phyloP scores from a whole-genome alignment of 2,113 vertebrate genomes.

The Myotis davidii region DNA sequence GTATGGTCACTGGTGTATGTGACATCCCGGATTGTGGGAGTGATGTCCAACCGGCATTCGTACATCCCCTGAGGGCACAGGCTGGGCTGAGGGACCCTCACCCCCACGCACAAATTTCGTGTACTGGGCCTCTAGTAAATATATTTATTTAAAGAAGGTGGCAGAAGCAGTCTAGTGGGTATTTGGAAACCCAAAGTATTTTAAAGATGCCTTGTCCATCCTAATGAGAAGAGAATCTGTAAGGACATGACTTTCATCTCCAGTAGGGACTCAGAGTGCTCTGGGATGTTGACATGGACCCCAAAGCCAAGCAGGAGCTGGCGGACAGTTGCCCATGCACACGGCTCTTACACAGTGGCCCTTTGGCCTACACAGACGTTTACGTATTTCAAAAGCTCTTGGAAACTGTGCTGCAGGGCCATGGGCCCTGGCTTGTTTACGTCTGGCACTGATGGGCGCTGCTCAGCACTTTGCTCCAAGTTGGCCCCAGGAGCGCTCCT shows the following conservation, averaged over 20 bases:
- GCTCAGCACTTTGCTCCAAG: not conserved
- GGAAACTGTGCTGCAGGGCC: not conserved
- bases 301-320: not conserved
- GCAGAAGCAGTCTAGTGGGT: not conserved
- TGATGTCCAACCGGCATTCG: too few species aligned
- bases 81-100: too few species aligned
- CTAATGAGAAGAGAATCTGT: not conserved
- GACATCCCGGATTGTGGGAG: too few species aligned
- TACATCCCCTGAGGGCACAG: too few species aligned
- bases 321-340: not conserved
- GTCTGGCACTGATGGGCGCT: not conserved
- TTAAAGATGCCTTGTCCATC: not conserved
- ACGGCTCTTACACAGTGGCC: slow-evolving; percentile 14
- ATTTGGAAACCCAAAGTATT: slow-evolving; percentile 16
- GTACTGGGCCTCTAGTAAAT: too few species aligned
- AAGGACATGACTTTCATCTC: not conserved
- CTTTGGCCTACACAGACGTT: slow-evolving; percentile 6
- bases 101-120: too few species aligned
- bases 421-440: not conserved
- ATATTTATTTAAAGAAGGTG: too few species aligned
- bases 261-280: not conserved
- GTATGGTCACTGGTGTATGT: too few species aligned
- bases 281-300: not conserved
- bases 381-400: not conserved
- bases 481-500: not conserved